Conservation (phyloP, 2,113 vertebrate species). For the Erythrolamprus reginae region DNA sequence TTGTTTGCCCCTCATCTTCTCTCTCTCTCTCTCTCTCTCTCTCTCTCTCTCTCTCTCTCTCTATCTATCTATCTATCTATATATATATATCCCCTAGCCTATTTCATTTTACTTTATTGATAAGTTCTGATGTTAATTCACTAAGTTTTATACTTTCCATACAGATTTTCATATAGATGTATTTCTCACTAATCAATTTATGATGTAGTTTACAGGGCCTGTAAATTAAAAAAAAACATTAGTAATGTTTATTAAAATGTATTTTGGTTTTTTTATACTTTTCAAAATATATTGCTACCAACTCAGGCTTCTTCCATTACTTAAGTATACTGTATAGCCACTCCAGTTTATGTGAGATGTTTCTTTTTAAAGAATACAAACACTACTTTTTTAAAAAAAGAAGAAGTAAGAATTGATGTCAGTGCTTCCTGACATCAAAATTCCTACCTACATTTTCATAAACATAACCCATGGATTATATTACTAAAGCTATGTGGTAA, state of each 20-base stretch:
- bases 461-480: background rate
- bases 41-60: too few relatives aligned
- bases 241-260: background rate
- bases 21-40: too few relatives aligned
- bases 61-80: too few relatives aligned
- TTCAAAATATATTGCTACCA: background rate
- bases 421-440: background rate
- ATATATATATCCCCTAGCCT: constrained; percentile 29
- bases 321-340: background rate
- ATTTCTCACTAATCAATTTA: constrained; percentile 48
- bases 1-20: too few relatives aligned
- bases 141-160: constrained; percentile 27
- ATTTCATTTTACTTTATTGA: constrained; percentile 40
- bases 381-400: background rate
- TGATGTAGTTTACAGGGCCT: constrained; percentile 23
- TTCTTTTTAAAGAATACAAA: background rate
- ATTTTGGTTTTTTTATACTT: background rate
- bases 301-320: background rate
- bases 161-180: constrained; percentile 15
- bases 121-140: constrained; percentile 17
- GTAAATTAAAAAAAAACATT: constrained; percentile 18
- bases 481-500: background rate
- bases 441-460: background rate
- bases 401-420: background rate
- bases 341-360: background rate